Evolutionary conservation across 2,113 vertebrate species (phyloP).

Genomic region (Cercopithecus mona): DNA sequence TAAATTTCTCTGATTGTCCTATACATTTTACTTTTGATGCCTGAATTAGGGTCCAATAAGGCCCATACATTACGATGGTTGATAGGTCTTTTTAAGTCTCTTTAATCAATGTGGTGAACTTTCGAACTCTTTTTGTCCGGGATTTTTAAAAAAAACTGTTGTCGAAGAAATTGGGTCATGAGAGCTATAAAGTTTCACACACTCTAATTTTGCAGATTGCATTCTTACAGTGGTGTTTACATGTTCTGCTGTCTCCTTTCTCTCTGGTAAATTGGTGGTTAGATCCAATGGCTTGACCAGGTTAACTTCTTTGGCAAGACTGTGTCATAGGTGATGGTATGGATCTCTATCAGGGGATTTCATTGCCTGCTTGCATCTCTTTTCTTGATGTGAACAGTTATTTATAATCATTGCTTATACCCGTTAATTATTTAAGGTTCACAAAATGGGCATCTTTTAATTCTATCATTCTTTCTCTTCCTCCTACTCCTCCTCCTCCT

Average conservation of each 20-base stretch:
- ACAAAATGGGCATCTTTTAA: neutral
- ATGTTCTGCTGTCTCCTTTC: neutral
- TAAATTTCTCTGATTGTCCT: neutral
- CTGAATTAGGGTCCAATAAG: neutral
- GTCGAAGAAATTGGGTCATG: neutral
- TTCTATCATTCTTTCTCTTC: neutral
- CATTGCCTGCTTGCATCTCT: neutral
- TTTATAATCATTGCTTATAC: neutral
- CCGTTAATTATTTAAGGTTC: neutral
- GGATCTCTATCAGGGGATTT: neutral
- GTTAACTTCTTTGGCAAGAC: neutral
- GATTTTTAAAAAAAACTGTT: neutral
- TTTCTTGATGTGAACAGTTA: neutral
- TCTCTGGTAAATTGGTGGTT: neutral
- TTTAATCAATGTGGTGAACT: neutral
- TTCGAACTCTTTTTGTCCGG: neutral
- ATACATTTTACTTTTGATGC: neutral
- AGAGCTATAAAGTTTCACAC: neutral
- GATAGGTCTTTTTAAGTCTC: neutral
- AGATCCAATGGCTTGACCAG: neutral
- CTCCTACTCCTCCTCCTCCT: neutral
- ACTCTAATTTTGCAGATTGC: neutral
- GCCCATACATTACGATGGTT: neutral
- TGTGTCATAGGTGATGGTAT: neutral
- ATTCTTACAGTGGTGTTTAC: neutral